Evolutionary conservation across 2,888 invertebrate species (phyloP).

Genomic region (Cremastinae sp.): DNA sequence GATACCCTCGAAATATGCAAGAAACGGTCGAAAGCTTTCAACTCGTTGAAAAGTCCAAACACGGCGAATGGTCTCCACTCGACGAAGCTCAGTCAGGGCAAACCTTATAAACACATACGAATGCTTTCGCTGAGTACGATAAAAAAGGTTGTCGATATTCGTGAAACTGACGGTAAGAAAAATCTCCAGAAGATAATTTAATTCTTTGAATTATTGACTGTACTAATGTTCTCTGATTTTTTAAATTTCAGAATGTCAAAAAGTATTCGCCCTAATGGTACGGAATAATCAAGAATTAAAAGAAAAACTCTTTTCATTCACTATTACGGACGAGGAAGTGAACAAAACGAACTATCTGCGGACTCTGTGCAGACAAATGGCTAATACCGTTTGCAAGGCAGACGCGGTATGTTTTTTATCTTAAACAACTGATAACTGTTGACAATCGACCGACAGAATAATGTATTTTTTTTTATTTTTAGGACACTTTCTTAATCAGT

Average conservation of each 20-base stretch:
- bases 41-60: slow-evolving; percentile 86
- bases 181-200: not conserved
- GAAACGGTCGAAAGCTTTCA: slow-evolving; percentile 89
- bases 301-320: slow-evolving; percentile 93
- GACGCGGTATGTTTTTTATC: slow-evolving; percentile 88
- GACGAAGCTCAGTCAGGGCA: slow-evolving; percentile 85
- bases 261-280: slow-evolving; percentile 94
- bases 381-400: slow-evolving; percentile 94
- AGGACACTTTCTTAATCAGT: slow-evolving; percentile 91
- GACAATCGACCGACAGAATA: not conserved
- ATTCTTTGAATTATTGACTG: not conserved
- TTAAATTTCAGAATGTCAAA: slow-evolving; percentile 87
- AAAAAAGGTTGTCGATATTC: slow-evolving; percentile 94
- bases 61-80: slow-evolving; percentile 83
- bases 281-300: slow-evolving; percentile 92
- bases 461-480: slow-evolving; percentile 68
- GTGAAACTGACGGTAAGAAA: slow-evolving; percentile 88
- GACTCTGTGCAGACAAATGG: slow-evolving; percentile 93
- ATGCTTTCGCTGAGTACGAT: slow-evolving; percentile 94
- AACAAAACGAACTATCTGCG: slow-evolving; percentile 91
- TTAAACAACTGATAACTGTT: not conserved
- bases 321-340: slow-evolving; percentile 90
- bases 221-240: not conserved
- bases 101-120: slow-evolving; percentile 95
- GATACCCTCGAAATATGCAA: slow-evolving; percentile 97